These are phyloP conservation scores for Sardinella longiceps DNA, from an alignment of 2,797 vertebrate genomes.

Conservation along the genomic window DNA sequence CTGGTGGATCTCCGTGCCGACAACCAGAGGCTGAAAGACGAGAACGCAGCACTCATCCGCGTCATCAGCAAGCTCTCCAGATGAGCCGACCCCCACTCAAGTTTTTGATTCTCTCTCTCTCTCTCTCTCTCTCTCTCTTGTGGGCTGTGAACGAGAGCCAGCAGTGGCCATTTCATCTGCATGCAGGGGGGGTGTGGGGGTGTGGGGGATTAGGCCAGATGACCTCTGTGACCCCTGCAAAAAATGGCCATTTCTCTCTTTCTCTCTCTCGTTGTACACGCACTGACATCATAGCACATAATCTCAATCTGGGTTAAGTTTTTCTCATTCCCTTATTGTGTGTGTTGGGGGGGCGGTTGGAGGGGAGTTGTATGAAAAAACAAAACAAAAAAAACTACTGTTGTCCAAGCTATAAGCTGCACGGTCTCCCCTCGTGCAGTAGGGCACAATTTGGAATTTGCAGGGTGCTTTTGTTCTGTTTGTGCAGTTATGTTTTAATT, in stretches of 20 bases:
- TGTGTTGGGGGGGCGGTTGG: too few relatives aligned
- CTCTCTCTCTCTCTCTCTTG: neutral
- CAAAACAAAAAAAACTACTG: slow-evolving; percentile 47
- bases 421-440: slow-evolving; percentile 23
- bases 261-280: neutral
- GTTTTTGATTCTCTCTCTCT: too few relatives aligned
- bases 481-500: slow-evolving; percentile 34
- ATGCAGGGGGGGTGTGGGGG: neutral
- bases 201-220: neutral
- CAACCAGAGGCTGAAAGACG: slow-evolving; percentile 91
- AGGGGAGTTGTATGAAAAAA: slow-evolving; percentile 3
- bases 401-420: slow-evolving; percentile 40
- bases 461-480: slow-evolving; percentile 44
- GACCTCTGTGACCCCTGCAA: neutral
- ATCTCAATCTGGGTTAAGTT: slow-evolving; percentile 23
- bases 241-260: neutral
- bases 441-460: slow-evolving; percentile 32
- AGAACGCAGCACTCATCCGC: slow-evolving; percentile 88
- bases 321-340: slow-evolving; percentile 22
- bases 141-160: neutral
- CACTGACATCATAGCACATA: slow-evolving; percentile 22
- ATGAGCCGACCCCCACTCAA: slow-evolving; percentile 61
- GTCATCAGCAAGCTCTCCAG: slow-evolving; percentile 93
- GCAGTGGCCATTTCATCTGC: neutral
- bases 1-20: slow-evolving; percentile 84